Conservation (phyloP, 2,888 invertebrate genomes). For the Tinea pellionella region DNA sequence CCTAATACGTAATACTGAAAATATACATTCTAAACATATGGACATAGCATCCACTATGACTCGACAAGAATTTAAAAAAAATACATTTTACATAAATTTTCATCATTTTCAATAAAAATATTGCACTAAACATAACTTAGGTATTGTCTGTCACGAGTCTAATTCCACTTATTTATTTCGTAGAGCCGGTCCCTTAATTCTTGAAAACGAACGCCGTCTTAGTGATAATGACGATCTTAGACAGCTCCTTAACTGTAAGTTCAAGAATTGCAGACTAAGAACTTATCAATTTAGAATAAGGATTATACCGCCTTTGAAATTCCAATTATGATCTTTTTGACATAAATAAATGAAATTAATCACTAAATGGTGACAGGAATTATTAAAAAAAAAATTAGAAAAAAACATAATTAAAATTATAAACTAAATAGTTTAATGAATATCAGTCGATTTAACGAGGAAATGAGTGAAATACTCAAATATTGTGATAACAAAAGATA, state of each 20-base stretch:
- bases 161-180: slow-evolving; percentile 22
- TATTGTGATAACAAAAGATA: background rate
- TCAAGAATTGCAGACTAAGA: too few relatives aligned
- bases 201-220: too few relatives aligned
- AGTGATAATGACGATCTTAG: too few relatives aligned
- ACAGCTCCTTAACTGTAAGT: too few relatives aligned
- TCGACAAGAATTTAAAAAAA: slow-evolving; percentile 50
- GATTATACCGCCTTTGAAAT: too few relatives aligned
- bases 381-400: slow-evolving; percentile 20
- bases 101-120: slow-evolving; percentile 61
- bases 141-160: slow-evolving; percentile 26
- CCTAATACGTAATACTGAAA: slow-evolving; percentile 66
- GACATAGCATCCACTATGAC: slow-evolving; percentile 21
- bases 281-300: too few relatives aligned
- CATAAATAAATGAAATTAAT: too few relatives aligned
- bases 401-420: slow-evolving; percentile 26
- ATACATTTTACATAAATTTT: slow-evolving; percentile 47
- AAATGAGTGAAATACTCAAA: background rate
- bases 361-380: too few relatives aligned
- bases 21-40: slow-evolving; percentile 35
- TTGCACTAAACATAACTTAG: slow-evolving; percentile 52
- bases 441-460: background rate
- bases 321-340: too few relatives aligned
- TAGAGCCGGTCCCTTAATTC: too few relatives aligned
- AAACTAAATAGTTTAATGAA: background rate